Evolutionary conservation across 2,113 vertebrate species (phyloP).

Genomic region (Istiophorus platypterus): DNA sequence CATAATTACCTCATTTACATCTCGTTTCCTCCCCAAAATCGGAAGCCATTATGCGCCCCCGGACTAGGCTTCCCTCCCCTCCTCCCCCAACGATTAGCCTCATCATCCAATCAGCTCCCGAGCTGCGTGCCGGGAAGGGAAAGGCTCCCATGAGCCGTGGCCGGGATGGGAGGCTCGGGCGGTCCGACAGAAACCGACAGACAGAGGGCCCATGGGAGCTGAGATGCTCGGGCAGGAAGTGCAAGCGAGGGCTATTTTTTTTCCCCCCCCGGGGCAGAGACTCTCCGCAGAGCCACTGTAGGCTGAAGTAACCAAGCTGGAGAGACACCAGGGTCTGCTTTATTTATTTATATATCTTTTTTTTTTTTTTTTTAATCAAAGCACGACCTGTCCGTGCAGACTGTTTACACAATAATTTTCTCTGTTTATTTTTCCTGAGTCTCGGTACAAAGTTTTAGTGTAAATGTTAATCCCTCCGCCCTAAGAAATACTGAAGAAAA

Average conservation of each 20-base stretch:
- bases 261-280: too few species aligned
- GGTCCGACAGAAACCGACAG: slow-evolving; percentile 26
- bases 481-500: too few species aligned
- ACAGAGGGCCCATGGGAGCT: slow-evolving; percentile 48
- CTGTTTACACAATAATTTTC: not conserved
- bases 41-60: slow-evolving; percentile 82
- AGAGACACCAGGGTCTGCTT: too few species aligned
- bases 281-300: slow-evolving; percentile 8
- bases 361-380: not conserved
- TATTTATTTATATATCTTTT: too few species aligned
- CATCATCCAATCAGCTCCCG: slow-evolving; percentile 78
- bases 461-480: too few species aligned
- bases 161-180: slow-evolving; percentile 35
- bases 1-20: slow-evolving; percentile 88
- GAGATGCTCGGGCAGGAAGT: slow-evolving; percentile 67
- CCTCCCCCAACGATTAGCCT: slow-evolving; percentile 53
- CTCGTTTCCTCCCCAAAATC: slow-evolving; percentile 83
- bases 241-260: slow-evolving; percentile 30
- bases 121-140: slow-evolving; percentile 38
- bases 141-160: slow-evolving; percentile 61
- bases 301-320: not conserved
- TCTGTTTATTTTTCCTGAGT: not conserved
- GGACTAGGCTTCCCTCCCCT: slow-evolving; percentile 40
- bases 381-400: not conserved
- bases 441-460: too few species aligned